Percentiles rank a stretch among this genome's conserved stretches.
phyloP scores from a whole-genome alignment of 1,140 invertebrate genomes.

The Lepidotrigona ventralis region DNA sequence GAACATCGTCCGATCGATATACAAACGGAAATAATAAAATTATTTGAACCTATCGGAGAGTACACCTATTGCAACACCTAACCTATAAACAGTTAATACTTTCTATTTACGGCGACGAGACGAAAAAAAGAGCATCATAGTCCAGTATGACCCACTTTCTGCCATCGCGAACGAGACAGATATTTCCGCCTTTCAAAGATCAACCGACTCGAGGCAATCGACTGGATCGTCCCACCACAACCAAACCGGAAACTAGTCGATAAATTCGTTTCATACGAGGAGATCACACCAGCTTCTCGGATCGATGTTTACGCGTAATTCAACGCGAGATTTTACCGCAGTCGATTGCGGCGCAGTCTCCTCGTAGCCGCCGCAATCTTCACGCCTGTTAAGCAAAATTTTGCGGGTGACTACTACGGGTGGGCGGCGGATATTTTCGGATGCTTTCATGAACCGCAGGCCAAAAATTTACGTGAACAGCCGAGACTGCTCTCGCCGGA shows the following conservation, averaged over 20 bases:
- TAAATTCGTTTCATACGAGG: no score
- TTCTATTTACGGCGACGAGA: neutral
- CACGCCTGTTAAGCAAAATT: constrained; percentile 53
- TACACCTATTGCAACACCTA: neutral
- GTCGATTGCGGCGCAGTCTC: constrained; percentile 3
- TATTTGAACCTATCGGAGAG: neutral
- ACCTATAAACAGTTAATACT: neutral
- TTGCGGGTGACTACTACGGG: constrained; percentile 54
- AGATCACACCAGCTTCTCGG: neutral
- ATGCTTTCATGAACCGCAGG: constrained; percentile 70
- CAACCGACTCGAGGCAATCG: neutral
- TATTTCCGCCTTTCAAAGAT: neutral
- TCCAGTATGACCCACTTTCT: neutral
- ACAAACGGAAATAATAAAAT: neutral
- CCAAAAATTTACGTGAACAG: constrained; percentile 69
- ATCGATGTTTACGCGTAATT: constrained; percentile 38
- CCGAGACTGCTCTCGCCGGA: constrained; percentile 53
- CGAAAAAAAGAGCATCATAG: neutral
- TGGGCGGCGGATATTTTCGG: constrained; percentile 70
- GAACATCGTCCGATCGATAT: neutral
- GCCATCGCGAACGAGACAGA: neutral
- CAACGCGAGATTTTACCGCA: constrained; percentile 36
- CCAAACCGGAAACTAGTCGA: neutral
- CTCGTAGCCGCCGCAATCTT: constrained; percentile 42
- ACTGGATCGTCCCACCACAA: neutral